Base-by-base conservation (phyloP, 2,797 vertebrate species). In the Platalea minor region DNA sequence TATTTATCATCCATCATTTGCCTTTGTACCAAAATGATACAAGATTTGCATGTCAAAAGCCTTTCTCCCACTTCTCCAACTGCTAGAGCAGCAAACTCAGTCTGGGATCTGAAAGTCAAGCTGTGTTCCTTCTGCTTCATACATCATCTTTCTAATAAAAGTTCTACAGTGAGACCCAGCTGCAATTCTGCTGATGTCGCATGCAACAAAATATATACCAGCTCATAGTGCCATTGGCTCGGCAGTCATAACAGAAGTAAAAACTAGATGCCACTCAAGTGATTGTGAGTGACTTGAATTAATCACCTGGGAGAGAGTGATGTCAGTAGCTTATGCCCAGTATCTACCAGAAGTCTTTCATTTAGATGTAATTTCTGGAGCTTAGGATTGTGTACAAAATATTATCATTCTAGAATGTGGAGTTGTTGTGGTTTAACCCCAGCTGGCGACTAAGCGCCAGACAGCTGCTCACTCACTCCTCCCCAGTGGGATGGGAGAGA, bases 31-130 rank as follows among this genome's bases (percentile, higher is more conserved):
- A 35, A 95, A 95, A 91, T 46, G 45, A 39, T 18, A 88, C 31
- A 41, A 56, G 80, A 95, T 97, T 92, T 94, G 91, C 95, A 96
- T 95, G 92, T 94, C 94, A 96, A 97, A 95, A 96, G 78, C 78
- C 53, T 89, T 56, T 85, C 81, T 93, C 61, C 78, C 70, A 83
- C 83, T 91, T 91, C 79, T 91, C 78, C 85, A 70, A 84, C 53
- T 89, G 87, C 90, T 93, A 26, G 5, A 92, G 92, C 81, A 88
- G 35, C 93, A 95, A 96, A 91, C 72, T 92, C 88, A 54, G 88
- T 83, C 93, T 96, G 92, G 64, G 73, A 80, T 85, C 84, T 75
- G 81, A 89, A 89, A 95, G 75, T 46, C 92, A 77, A 92, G 95
- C 96, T 96, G 94, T 54, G 94, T 73, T 95, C 77, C 93, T 96